Evolutionary conservation across 2,113 vertebrate species (phyloP).

Genomic region (Colinus virginianus): DNA sequence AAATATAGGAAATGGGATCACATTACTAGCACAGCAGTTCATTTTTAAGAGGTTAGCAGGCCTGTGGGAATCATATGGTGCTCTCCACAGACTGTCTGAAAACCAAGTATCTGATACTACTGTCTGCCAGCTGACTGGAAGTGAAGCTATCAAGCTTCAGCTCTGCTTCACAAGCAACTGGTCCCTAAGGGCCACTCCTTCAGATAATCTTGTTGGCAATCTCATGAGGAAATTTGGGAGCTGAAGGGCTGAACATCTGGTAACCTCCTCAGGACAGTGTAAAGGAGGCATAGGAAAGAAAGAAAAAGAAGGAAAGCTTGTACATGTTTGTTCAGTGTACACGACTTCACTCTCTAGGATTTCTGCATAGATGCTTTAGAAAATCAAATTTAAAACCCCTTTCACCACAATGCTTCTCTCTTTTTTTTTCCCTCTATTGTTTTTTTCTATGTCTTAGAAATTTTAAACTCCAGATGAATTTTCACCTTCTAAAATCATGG

Average conservation of each 20-base stretch:
- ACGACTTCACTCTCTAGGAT: not conserved
- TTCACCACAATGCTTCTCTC: not conserved
- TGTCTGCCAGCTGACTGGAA: not conserved
- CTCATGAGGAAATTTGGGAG: slow-evolving; percentile 57
- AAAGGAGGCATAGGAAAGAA: not conserved
- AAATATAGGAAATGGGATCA: not conserved
- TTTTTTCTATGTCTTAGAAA: not conserved
- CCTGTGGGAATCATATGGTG: not conserved
- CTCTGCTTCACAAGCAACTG: not conserved
- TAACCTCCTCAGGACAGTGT: not conserved
- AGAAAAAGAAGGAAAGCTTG: not conserved
- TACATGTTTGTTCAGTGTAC: not conserved
- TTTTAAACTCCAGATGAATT: not conserved
- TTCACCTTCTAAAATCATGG: not conserved
- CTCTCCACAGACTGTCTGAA: not conserved
- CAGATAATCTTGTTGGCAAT: slow-evolving; percentile 57
- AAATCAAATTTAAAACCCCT: not conserved
- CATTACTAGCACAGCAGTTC: not conserved
- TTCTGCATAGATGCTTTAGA: not conserved
- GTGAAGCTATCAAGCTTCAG: not conserved
- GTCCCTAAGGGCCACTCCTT: not conserved
- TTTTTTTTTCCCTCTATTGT: not conserved
- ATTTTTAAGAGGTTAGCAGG: not conserved
- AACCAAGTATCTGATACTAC: not conserved
- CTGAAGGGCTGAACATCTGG: slow-evolving; percentile 11